A percentile compares a stretch with the other conserved stretches of the same genome.
Conservation (phyloP, 2,113 vertebrate species). For the Cryptomyrus ogoouensis region DNA sequence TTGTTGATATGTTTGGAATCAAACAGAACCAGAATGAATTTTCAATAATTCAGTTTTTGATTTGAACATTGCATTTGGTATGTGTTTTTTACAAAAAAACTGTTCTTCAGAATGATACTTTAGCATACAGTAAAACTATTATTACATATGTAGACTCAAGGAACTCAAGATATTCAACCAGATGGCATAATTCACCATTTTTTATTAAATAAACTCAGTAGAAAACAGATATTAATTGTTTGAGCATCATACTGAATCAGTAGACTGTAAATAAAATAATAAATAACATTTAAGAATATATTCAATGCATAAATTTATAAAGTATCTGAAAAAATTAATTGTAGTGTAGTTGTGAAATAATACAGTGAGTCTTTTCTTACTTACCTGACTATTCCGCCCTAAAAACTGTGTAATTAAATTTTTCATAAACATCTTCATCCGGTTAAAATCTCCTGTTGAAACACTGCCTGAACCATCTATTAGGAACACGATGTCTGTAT, state of each 20-base stretch:
- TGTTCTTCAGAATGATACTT: background rate
- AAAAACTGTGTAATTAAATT: slow-evolving; percentile 30
- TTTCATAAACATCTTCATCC: slow-evolving; percentile 52
- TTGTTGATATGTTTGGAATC: background rate
- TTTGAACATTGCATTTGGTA: background rate
- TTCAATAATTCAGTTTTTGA: background rate
- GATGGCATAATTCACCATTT: background rate
- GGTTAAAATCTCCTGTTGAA: rapidly evolving
- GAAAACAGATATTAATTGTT: background rate
- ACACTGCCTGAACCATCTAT: slow-evolving; percentile 62
- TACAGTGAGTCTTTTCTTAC: background rate
- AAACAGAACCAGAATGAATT: background rate
- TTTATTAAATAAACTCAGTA: background rate
- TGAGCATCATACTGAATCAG: background rate
- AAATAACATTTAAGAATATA: background rate
- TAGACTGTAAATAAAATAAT: background rate
- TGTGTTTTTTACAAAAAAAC: background rate
- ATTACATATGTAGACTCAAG: background rate
- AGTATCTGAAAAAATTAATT: background rate
- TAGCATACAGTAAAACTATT: background rate
- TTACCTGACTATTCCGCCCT: slow-evolving; percentile 34
- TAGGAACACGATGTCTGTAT: slow-evolving; percentile 57
- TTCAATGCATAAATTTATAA: background rate
- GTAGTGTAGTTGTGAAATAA: background rate
- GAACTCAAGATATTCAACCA: background rate